These are phyloP conservation scores for Peromyscus aztecus DNA, from an alignment of 2,797 vertebrate species.

Conservation along the genomic window DNA sequence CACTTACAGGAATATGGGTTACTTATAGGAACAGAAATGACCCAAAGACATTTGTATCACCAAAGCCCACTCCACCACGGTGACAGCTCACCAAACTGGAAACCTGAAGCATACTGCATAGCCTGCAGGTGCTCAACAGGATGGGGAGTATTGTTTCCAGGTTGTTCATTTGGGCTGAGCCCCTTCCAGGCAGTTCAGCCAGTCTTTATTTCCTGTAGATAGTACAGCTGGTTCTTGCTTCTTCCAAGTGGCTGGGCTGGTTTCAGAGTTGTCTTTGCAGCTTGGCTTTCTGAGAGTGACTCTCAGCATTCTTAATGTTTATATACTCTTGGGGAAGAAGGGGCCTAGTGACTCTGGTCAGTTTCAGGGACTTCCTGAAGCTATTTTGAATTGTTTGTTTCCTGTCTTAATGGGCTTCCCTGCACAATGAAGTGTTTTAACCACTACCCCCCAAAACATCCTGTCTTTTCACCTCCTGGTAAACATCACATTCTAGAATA, in stretches of 20 bases:
- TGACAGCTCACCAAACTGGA: neutral
- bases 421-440: neutral
- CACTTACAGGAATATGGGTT: neutral
- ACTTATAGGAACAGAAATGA: neutral
- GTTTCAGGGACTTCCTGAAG: neutral
- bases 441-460: neutral
- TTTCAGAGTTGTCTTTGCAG: neutral
- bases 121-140: neutral
- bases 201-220: neutral
- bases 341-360: neutral
- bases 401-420: neutral
- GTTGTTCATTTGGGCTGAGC: neutral
- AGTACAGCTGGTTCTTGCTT: neutral
- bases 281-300: neutral
- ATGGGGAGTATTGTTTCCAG: neutral
- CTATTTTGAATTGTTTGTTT: neutral
- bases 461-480: neutral
- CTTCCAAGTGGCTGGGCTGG: neutral
- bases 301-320: neutral
- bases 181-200: neutral
- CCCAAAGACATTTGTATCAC: neutral
- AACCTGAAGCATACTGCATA: neutral
- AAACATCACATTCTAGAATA: neutral
- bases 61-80: neutral
- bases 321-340: neutral